Evolutionary conservation across 2,888 invertebrate species (phyloP).

Genomic region (Plebejus argus): DNA sequence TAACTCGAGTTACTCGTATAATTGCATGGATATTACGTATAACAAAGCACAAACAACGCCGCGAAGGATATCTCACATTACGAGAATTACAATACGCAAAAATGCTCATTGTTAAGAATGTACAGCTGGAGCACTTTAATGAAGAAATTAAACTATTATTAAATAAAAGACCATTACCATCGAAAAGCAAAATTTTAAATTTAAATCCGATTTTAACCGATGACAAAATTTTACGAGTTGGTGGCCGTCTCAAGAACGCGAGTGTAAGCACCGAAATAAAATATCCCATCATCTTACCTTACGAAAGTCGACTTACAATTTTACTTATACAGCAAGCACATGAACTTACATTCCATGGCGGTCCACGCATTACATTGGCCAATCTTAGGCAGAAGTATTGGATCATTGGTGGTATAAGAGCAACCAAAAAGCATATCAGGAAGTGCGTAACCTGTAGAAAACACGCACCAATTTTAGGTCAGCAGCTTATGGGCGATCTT

Average conservation of each 20-base stretch:
- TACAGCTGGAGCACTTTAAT: background rate
- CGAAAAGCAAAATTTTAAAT: constrained; percentile 35
- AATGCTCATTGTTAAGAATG: background rate
- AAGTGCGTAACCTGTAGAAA: no score
- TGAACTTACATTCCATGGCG: background rate
- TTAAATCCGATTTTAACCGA: constrained; percentile 36
- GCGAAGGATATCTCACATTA: constrained; percentile 9
- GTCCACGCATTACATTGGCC: no score
- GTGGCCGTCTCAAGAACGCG: constrained; percentile 36
- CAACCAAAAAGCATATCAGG: no score
- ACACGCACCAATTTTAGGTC: no score
- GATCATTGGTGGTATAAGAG: no score
- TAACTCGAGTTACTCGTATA: background rate
- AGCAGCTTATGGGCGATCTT: no score
- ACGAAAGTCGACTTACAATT: background rate
- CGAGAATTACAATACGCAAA: background rate
- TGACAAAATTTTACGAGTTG: constrained; percentile 34
- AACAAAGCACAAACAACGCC: background rate
- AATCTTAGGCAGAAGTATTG: no score
- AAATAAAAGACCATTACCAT: background rate
- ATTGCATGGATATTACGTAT: background rate
- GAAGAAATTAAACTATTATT: background rate
- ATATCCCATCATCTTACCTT: constrained; percentile 37
- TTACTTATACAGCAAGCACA: constrained; percentile 4
- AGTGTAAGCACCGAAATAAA: constrained; percentile 34